These are phyloP conservation scores for Lacanobia wlatinum DNA, from an alignment of 2,888 invertebrate genomes.

Conservation along the genomic window DNA sequence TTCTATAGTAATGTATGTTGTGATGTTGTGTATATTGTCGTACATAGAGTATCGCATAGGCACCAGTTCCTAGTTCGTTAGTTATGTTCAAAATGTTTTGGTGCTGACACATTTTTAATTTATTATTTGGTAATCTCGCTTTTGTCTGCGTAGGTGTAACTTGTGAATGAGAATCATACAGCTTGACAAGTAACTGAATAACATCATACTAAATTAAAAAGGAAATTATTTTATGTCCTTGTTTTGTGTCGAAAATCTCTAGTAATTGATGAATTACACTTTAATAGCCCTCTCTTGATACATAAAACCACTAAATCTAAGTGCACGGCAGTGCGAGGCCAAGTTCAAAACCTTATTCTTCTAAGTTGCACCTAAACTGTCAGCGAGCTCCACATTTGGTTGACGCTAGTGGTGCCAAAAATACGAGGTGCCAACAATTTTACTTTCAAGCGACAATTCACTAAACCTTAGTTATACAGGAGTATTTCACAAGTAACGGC, in stretches of 20 bases:
- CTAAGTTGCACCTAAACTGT: slow-evolving; percentile 36
- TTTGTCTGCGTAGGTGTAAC: slow-evolving; percentile 46
- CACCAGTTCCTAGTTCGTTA: slow-evolving; percentile 80
- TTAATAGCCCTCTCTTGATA: background rate
- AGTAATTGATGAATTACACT: background rate
- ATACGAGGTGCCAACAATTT: slow-evolving; percentile 83
- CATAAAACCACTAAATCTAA: background rate
- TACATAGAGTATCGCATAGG: slow-evolving; percentile 59
- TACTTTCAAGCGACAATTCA: slow-evolving; percentile 51
- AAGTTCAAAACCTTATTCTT: background rate
- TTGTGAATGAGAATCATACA: background rate
- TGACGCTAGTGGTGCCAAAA: slow-evolving; percentile 86
- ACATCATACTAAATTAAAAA: background rate
- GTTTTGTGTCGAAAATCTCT: background rate
- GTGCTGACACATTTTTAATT: slow-evolving; percentile 78
- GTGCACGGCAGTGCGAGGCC: slow-evolving; percentile 25
- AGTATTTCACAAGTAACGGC: slow-evolving; percentile 45
- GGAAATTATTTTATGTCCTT: background rate
- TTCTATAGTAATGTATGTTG: slow-evolving; percentile 18
- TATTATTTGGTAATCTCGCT: slow-evolving; percentile 64
- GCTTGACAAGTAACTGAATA: background rate
- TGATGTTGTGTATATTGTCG: slow-evolving; percentile 48
- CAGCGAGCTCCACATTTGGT: slow-evolving; percentile 66
- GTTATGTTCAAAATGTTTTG: slow-evolving; percentile 71
- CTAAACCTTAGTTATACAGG: slow-evolving; percentile 37